Base-by-base conservation (phyloP, 1,140 invertebrate genomes). In the Solen grandis region DNA sequence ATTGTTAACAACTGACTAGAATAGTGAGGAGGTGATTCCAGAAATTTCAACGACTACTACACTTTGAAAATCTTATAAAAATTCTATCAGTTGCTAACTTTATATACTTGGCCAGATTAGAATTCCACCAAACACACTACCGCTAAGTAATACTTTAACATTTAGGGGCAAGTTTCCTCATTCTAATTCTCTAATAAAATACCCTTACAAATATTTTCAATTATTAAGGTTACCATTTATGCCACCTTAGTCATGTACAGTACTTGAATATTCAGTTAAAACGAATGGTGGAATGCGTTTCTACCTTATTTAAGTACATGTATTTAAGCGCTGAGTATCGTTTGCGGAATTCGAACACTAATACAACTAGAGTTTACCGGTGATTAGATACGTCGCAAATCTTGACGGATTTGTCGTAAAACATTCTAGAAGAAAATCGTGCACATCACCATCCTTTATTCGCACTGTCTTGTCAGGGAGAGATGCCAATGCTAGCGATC, bases 371-470 rank as follows among this genome's bases (percentile, higher is more conserved):
- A 16, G 8, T 22, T 46, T 70, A 88, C 88, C 85, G 82, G 82
- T 85, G 13, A 89, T 60, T n/a, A 87, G 68, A 27, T 85, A 68
- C 0, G 74, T 36, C 27, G 88, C 86, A 59, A 89, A 89, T 52
- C 72, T 82, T 8, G 86, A 83, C 2, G 88, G 88, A 16, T 29
- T 76, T 2, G 85, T 77, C 38, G 76, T 81, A 41, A 82, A 87
- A 79, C 84, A 78, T 16, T 88, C 87, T 14, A 86, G 52, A 0
- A 88, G n/a, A 33, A 87, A 86, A 33, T 85, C 82, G 33, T 84
- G 70, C 19, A 88, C 35, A 27, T 73, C 68, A 35, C 74, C 82
- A 22, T 69, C 81, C 14, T 83, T 76, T 1, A 89, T 54, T 16
- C 57, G 75, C 22, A 78, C 63, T 22, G 78, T 84, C n/a, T 55